Evolutionary conservation across 2,797 vertebrate species (phyloP).

Genomic region (Etheostoma perlongum): DNA sequence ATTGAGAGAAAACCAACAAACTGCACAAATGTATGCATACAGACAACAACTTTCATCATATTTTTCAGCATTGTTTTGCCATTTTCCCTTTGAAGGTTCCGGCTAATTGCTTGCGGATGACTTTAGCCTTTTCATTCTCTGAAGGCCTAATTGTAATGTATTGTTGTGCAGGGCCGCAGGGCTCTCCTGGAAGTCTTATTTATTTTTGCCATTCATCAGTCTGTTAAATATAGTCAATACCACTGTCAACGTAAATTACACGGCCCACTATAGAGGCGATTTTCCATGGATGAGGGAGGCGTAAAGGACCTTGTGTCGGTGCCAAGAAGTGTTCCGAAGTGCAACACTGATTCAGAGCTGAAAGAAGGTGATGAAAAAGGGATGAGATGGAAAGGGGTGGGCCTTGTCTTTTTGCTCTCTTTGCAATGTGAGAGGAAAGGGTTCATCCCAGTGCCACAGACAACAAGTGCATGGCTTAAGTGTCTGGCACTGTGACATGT

Average conservation of each 20-base stretch:
- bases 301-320: constrained; percentile 67
- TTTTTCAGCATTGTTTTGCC: constrained; percentile 39
- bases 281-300: constrained; percentile 38
- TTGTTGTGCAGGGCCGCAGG: constrained; percentile 59
- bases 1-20: constrained; percentile 21
- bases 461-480: constrained; percentile 71
- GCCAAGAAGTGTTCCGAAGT: constrained; percentile 66
- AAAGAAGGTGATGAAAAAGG: constrained; percentile 59
- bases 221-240: constrained; percentile 77
- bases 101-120: constrained; percentile 66
- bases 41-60: constrained; percentile 31
- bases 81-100: constrained; percentile 60
- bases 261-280: constrained; percentile 40
- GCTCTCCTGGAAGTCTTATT: constrained; percentile 70
- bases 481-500: constrained; percentile 71
- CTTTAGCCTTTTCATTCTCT: constrained; percentile 66
- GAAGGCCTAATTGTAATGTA: constrained; percentile 70
- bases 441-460: constrained; percentile 65
- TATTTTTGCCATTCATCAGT: constrained; percentile 78
- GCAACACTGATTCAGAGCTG: constrained; percentile 62
- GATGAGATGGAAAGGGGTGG: constrained; percentile 63
- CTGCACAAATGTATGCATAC: constrained; percentile 22
- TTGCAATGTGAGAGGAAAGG: constrained; percentile 53
- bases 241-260: constrained; percentile 69
- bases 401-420: constrained; percentile 53